Conservation (phyloP, 2,888 invertebrate species). For the Drosophila prostipennis region DNA sequence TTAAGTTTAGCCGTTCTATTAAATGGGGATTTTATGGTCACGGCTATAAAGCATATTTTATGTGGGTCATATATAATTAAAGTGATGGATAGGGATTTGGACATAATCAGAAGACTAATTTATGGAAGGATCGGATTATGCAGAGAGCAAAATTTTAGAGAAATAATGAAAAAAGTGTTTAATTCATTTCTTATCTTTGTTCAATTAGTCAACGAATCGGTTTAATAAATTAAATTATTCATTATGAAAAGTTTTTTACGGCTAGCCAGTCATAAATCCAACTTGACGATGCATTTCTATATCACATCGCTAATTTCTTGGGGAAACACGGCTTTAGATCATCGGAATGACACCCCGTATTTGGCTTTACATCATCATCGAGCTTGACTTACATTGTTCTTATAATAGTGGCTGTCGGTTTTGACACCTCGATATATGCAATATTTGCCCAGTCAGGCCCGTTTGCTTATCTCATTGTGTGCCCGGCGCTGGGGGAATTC, state of each 20-base stretch:
- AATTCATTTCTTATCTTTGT: background rate
- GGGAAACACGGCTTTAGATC: conserved; percentile 13
- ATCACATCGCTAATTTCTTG: conserved; percentile 14
- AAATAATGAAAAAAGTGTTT: too few species aligned
- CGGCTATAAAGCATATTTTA: conserved; percentile 34
- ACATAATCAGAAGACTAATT: conserved; percentile 26
- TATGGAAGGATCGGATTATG: background rate
- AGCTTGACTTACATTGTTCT: conserved; percentile 29
- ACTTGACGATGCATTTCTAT: conserved; percentile 3
- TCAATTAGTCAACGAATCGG: background rate
- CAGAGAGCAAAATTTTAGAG: background rate
- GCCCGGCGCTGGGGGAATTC: conserved; percentile 43
- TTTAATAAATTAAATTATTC: background rate
- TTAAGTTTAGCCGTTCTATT: conserved; percentile 3
- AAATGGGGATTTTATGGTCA: conserved; percentile 4
- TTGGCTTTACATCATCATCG: conserved; percentile 25
- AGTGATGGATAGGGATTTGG: conserved; percentile 40
- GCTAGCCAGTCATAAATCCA: background rate
- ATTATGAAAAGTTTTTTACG: background rate
- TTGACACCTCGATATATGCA: conserved; percentile 32
- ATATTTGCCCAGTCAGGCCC: conserved; percentile 35
- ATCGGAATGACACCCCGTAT: conserved; percentile 12
- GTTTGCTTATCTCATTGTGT: conserved; percentile 34
- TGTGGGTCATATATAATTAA: conserved; percentile 29
- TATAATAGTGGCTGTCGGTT: conserved; percentile 29